Base-by-base conservation (phyloP, 2,888 invertebrate genomes). In the Sarcophaga rosellei region DNA sequence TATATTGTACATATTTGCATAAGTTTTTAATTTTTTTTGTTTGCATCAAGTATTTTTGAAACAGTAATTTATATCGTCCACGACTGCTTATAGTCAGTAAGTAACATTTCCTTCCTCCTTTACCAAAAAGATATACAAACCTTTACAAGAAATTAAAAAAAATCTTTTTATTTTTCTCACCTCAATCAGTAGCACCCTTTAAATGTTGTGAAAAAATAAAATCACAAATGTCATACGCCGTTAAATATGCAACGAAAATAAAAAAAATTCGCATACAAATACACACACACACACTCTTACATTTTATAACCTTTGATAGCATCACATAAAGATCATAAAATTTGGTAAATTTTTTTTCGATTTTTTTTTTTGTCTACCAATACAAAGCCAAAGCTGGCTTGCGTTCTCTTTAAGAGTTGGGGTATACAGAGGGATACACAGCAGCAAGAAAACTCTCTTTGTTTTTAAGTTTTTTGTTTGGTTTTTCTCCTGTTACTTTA, bases 261-360 rank as follows among this genome's bases (percentile, higher is more conserved):
- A 63, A 35, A 57, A 68, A 35, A 21, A 17, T 1, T 25, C 63
- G 57, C 57, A 78, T n/a, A 68, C 21, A 53, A 8, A 17, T n/a
- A 79, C 4, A 35, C 11, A n/a, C 5, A 57, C 57, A 44, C n/a
- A 10, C 21, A 21, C 65, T 53, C 65, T 53, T 53, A 84, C 21
- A 62, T 59, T 77, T 81, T 72, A 79, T 82, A 79, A 86, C 73
- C 62, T 80, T 59, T 86, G 80, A 82, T 86, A 80, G 82, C 73
- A 76, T 83, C 86, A 83, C 82, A 85, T 82, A 75, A 80, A 86
- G 68, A 86, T 86, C 86, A 86, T 86, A 82, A 86, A 86, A 83
- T 69, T 78, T 53, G 53, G 53, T 17, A 53, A 35, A 35, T 35
- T 35, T 35, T 35, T 35, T 35, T 6, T 47, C 12, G 47, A n/a